phyloP scores from a whole-genome alignment of 2,888 invertebrate species.

The Apodemia hepburni region DNA sequence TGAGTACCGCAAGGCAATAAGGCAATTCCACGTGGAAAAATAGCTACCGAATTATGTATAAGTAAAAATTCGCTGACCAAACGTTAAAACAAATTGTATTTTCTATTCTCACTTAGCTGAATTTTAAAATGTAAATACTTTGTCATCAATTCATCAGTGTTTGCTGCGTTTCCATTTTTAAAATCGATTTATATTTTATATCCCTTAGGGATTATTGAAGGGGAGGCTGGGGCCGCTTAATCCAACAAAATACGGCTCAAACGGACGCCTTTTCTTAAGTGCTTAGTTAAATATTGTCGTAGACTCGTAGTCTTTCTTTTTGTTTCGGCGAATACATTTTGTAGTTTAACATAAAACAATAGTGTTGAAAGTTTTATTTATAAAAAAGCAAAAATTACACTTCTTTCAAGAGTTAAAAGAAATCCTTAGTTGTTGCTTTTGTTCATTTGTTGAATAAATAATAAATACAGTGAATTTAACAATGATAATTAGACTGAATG shows the following conservation, averaged over 20 bases:
- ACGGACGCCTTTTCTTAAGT: constrained; percentile 8
- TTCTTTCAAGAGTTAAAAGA: neutral
- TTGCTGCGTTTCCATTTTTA: neutral
- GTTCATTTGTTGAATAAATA: too few species aligned
- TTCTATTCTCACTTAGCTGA: too few species aligned
- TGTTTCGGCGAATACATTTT: neutral
- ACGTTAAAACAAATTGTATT: too few species aligned
- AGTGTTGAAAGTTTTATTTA: neutral
- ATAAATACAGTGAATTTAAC: too few species aligned
- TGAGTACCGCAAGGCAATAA: too few species aligned
- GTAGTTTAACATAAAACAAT: constrained; percentile 14
- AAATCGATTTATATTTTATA: constrained; percentile 14
- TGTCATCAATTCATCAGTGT: neutral
- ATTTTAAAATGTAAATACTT: neutral
- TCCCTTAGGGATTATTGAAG: constrained; percentile 8
- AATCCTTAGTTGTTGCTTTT: neutral
- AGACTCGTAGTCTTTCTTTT: neutral
- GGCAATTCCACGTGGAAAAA: too few species aligned
- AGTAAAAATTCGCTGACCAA: too few species aligned
- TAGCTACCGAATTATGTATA: too few species aligned
- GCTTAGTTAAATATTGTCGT: constrained; percentile 13
- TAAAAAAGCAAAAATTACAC: neutral
- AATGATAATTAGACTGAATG: too few species aligned
- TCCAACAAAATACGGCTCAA: neutral
- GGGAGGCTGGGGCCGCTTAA: neutral